These are phyloP conservation scores for Alaudala cheleensis DNA, from an alignment of 2,113 vertebrate species.

Conservation along the genomic window DNA sequence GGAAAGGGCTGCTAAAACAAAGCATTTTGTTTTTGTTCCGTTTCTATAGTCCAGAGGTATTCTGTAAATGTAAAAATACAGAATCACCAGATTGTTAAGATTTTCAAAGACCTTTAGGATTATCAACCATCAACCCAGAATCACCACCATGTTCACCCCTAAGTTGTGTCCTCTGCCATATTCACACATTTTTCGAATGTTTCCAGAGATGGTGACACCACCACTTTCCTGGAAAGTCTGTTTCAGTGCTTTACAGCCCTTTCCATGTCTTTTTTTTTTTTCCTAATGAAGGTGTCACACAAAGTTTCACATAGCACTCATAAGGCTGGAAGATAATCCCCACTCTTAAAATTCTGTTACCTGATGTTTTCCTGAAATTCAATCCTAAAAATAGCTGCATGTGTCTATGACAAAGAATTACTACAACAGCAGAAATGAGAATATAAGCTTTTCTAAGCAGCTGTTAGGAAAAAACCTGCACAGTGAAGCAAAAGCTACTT, in stretches of 20 bases:
- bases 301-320: neutral
- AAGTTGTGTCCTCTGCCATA: neutral
- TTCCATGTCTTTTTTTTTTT: neutral
- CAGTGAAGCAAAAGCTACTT: neutral
- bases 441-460: neutral
- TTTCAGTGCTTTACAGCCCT: neutral
- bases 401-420: neutral
- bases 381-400: neutral
- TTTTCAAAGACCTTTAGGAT: neutral
- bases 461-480: neutral
- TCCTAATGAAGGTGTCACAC: neutral
- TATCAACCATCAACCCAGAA: no score
- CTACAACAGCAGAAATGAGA: neutral
- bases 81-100: fast-evolving
- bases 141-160: fast-evolving
- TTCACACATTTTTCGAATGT: neutral
- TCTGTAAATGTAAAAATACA: no score
- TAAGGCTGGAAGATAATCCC: neutral
- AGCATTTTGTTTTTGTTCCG: neutral
- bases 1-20: neutral
- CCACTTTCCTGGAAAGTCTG: neutral
- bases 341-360: neutral
- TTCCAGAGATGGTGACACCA: neutral
- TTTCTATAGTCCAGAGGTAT: neutral
- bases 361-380: neutral